phyloP scores from a whole-genome alignment of 2,113 vertebrate genomes.

The Sprattus sprattus region DNA sequence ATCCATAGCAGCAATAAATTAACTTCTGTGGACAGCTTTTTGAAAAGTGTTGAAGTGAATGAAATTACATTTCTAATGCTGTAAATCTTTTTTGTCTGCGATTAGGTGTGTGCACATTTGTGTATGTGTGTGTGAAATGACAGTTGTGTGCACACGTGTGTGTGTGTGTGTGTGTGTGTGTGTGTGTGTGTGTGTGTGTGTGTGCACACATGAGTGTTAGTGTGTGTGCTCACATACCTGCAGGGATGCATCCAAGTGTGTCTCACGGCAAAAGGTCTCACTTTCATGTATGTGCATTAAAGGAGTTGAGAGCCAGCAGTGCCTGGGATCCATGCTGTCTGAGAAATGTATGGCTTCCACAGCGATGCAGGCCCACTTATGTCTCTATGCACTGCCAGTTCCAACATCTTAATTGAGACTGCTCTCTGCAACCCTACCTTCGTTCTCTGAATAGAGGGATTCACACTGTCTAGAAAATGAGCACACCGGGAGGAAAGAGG shows the following conservation, averaged over 20 bases:
- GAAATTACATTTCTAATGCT: conserved; percentile 55
- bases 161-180: not conserved
- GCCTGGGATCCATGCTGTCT: not conserved
- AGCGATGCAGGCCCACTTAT: not conserved
- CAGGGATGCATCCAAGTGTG: not conserved
- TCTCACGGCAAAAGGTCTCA: not conserved
- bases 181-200: conserved; percentile 11
- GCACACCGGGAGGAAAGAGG: conserved; percentile 36
- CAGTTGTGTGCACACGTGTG: not conserved
- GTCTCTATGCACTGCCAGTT: not conserved
- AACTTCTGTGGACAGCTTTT: conserved; percentile 54
- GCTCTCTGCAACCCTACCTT: conserved; percentile 31
- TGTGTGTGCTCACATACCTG: conserved; percentile 20
- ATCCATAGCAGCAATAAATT: conserved; percentile 47
- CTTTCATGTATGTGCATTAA: not conserved
- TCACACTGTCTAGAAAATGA: conserved; percentile 54
- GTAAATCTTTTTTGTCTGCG: conserved; percentile 51
- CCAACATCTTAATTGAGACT: conserved; percentile 46
- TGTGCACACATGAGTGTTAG: not conserved
- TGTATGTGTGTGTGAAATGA: conserved; percentile 1
- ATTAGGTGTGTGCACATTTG: not conserved
- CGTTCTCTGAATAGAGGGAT: conserved; percentile 35
- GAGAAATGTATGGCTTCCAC: not conserved
- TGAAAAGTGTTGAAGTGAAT: conserved; percentile 55
- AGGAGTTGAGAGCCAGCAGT: not conserved